Conservation (phyloP, 2,888 invertebrate species). For the Lamellibrachia satsuma region DNA sequence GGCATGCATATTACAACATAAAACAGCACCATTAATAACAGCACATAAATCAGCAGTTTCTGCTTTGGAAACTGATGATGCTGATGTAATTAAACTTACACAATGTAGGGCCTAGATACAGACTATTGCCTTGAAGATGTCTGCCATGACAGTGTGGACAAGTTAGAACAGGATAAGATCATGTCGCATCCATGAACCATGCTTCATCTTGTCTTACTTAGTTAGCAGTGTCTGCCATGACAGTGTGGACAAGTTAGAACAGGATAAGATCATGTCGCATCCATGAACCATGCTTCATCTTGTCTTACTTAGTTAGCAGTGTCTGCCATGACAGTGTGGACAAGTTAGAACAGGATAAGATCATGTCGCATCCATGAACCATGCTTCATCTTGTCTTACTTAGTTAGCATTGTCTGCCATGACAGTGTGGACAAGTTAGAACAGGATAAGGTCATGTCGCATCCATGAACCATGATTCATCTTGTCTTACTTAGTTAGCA, state of each 20-base stretch:
- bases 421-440: background rate
- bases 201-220: background rate
- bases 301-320: background rate
- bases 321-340: background rate
- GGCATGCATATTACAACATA: background rate
- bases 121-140: background rate
- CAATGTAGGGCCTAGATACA: background rate
- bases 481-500: background rate
- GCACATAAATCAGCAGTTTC: background rate
- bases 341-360: background rate
- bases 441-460: background rate
- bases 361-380: background rate
- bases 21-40: background rate
- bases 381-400: background rate
- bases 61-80: background rate
- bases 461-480: background rate
- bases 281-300: background rate
- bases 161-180: background rate
- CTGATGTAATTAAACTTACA: background rate
- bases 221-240: background rate
- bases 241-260: too few relatives aligned
- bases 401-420: too few relatives aligned
- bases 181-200: background rate
- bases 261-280: background rate
- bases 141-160: background rate